phyloP scores from a whole-genome alignment of 2,797 vertebrate genomes.

The Myotis myotis region DNA sequence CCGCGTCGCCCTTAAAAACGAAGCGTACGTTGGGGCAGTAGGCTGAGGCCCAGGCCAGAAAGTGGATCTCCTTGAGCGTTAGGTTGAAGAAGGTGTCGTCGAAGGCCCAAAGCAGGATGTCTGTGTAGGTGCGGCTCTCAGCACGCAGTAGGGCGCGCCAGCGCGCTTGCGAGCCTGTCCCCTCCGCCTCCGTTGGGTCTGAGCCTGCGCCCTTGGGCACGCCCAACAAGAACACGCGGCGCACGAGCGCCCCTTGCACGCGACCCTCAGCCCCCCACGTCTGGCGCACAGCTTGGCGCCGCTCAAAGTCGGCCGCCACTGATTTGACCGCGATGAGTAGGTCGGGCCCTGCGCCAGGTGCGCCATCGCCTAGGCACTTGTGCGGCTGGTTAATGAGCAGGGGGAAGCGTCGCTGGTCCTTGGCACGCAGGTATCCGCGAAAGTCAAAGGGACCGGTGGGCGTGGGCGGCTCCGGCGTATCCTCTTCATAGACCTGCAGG shows the following conservation, averaged over 20 bases:
- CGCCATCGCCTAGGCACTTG: conserved; percentile 86
- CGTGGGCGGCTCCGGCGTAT: conserved; percentile 69
- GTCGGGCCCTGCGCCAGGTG: conserved; percentile 82
- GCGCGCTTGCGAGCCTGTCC: conserved; percentile 83
- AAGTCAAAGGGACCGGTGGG: conserved; percentile 91
- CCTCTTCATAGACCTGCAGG: conserved; percentile 60
- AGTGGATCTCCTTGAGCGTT: conserved; percentile 98
- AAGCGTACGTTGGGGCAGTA: conserved; percentile 91
- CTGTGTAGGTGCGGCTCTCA: conserved; percentile 90
- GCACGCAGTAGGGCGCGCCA: conserved; percentile 93
- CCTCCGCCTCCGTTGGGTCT: conserved; percentile 82
- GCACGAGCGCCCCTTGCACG: conserved; percentile 87
- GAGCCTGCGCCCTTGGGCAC: conserved; percentile 87
- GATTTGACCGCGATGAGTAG: conserved; percentile 97
- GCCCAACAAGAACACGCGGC: conserved; percentile 93
- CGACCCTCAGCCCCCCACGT: conserved; percentile 94
- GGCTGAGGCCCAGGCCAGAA: conserved; percentile 93
- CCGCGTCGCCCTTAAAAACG: conserved; percentile 95
- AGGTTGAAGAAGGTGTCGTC: conserved; percentile 98
- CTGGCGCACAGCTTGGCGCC: conserved; percentile 94
- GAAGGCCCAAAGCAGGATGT: conserved; percentile 97
- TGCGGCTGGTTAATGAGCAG: conserved; percentile 94
- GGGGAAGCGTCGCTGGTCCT: conserved; percentile 93
- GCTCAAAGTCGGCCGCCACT: conserved; percentile 92
- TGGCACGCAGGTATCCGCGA: conserved; percentile 89